Evolutionary conservation across 2,113 vertebrate genomes (phyloP), one percentile per base, ranked within the genome.

Genomic region (Muntiacus muntjak): DNA sequence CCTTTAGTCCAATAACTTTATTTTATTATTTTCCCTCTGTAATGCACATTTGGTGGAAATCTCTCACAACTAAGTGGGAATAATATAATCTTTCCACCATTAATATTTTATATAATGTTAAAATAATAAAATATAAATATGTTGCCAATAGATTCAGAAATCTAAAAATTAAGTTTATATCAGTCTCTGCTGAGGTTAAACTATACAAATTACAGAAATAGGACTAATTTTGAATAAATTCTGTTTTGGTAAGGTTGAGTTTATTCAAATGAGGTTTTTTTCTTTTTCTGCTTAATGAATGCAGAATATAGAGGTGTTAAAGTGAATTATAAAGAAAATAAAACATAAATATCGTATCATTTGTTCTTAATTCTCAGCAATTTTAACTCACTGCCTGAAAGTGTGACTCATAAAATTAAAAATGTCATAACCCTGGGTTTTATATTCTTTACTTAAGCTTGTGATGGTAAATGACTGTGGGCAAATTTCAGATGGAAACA

Each of bases 351-450:
- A 36, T 57, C 76, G 50, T 95, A 15, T 96, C 13, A 74, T 60
- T 95, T 54, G 10, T 94, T 93, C 52, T 96, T 92, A 91, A 78
- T 58, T 93, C 54, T 93, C 89, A 74, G 62, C 23, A 58, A 43
- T 94, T 97, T 96, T 71, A 91, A 90, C 40, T 90, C 43, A 74
- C 14, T 88, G n/a, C 19, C n/a, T 88, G n/a, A 52, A 96, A 94
- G 55, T 47, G 9, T 91, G 87, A 90, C 17, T 10, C 36, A 50
- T 40, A 47, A 85, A 91, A 47, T 78, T 93, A 15, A 94, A 96
- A 96, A 89, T 92, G 62, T 93, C n/a, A 11, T 43, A 84, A 15
- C 12, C 45, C 62, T 14, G 67, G 7, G 28, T 82, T 95, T 96
- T 87, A 15, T 88, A 5, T 76, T 94, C n/a, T 17, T 81, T 19